These are phyloP conservation scores for Rhabdomys pumilio DNA, from an alignment of 2,797 vertebrate species.

Conservation along the genomic window DNA sequence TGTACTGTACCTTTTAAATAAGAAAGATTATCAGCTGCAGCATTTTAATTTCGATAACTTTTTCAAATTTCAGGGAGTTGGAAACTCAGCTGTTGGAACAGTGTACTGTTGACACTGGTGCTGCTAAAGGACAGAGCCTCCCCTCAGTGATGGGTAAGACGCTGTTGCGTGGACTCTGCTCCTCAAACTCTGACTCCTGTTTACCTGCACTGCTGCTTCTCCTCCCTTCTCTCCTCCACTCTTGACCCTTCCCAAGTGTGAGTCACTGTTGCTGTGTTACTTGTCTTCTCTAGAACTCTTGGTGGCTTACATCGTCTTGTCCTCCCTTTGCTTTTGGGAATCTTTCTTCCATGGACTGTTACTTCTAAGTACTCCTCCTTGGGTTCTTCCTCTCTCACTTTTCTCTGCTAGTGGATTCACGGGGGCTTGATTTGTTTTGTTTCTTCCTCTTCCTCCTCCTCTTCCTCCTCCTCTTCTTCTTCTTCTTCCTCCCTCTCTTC, in stretches of 20 bases:
- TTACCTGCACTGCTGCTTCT: background rate
- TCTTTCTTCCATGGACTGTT: background rate
- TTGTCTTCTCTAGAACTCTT: slow-evolving; percentile 12
- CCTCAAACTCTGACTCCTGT: background rate
- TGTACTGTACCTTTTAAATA: slow-evolving; percentile 25
- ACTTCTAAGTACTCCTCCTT: background rate
- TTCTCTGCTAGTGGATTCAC: background rate
- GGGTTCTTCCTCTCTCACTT: background rate
- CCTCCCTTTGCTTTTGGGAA: background rate
- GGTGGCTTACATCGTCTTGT: background rate
- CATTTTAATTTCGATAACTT: slow-evolving; percentile 48
- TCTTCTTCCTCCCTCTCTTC: background rate
- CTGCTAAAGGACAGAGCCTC: slow-evolving; percentile 94
- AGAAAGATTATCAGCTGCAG: background rate
- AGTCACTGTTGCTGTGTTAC: background rate
- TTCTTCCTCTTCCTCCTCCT: background rate
- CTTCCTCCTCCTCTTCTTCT: too few relatives aligned
- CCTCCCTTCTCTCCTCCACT: background rate
- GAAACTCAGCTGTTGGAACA: slow-evolving; percentile 94
- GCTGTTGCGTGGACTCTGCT: background rate
- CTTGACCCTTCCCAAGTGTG: background rate
- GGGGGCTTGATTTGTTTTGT: background rate
- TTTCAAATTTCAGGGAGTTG: slow-evolving; percentile 92
- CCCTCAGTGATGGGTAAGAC: slow-evolving; percentile 93
- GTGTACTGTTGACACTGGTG: slow-evolving; percentile 96